Base-by-base conservation (phyloP, 2,888 invertebrate genomes). In the Hirtodrosophila duncani region DNA sequence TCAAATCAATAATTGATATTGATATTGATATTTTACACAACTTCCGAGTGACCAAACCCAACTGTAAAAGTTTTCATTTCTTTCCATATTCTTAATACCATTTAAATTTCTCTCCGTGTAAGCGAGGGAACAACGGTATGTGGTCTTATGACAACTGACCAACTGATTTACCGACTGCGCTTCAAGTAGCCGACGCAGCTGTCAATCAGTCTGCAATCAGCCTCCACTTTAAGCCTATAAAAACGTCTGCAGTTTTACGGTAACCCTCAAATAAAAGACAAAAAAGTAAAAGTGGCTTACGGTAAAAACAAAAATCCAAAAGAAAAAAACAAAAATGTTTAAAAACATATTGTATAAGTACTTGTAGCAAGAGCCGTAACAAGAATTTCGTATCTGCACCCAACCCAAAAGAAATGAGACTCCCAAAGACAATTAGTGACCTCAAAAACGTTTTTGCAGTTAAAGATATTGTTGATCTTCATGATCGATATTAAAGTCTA, bases 251-350 rank as follows among this genome's bases (percentile, higher is more conserved):
- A 44, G 48, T 53, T 51, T n/a, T 33, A 57, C 36, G 58, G 57
- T 51, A 61, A 23, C 53, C 24, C 21, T 18, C 30, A 36, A 21
- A 14, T 3, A 21, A 7, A 38, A 23, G 31, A 10, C 30, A n/a
- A 42, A 71, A 72, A 72, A 72, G 71, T 72, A 72, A 72, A 72
- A 72, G 71, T 72, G 71, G 79, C 71, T 74, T 78, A 78, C 75
- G 64, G 78, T 71, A 74, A 78, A 69, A 44, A n/a, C n/a, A n/a
- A n/a, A 48, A 46, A 64, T 62, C 17, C 46, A 41, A 29, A 20
- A 38, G 29, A 26, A 44, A 50, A 39, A 58, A 58, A n/a, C n/a
- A n/a, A n/a, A n/a, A n/a, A n/a, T n/a, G n/a, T n/a, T n/a, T n/a
- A n/a, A n/a, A n/a, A n/a, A n/a, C n/a, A n/a, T n/a, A n/a, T n/a